Percentiles rank a stretch among this genome's conserved stretches.
phyloP scores from a whole-genome alignment of 37 sponge, comb jelly and placozoan genomes.

The Amphimedon queenslandica region DNA sequence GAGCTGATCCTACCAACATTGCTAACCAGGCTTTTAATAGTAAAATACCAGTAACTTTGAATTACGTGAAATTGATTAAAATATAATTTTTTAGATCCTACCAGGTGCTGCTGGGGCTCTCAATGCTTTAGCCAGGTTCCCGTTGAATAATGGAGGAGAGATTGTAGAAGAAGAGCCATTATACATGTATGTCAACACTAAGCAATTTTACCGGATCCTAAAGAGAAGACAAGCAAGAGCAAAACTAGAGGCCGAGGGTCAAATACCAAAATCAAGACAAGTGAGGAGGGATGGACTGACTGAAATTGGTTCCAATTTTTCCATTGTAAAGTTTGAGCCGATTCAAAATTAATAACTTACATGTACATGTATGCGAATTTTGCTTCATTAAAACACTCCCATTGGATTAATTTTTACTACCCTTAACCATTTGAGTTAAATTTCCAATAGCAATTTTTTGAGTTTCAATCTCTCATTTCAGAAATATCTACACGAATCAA shows the following conservation, averaged over 20 bases:
- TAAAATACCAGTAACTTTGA: neutral
- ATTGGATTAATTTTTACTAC: neutral
- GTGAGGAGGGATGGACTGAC: conserved; percentile 12
- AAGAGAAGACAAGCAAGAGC: conserved; percentile 92
- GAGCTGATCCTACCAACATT: neutral
- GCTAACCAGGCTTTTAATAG: neutral
- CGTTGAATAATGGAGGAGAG: conserved; percentile 23
- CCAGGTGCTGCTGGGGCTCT: neutral
- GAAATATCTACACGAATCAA: conserved; percentile 95
- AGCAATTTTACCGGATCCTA: conserved; percentile 94
- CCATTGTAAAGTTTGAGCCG: neutral
- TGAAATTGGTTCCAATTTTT: neutral
- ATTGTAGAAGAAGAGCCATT: conserved; percentile 87
- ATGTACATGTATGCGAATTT: neutral
- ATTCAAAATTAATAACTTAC: neutral
- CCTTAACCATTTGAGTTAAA: too few species aligned
- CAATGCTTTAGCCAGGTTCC: conserved; percentile 29
- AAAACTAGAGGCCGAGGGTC: conserved; percentile 86
- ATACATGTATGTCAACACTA: conserved; percentile 96
- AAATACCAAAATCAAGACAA: conserved; percentile 88
- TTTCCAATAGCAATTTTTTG: too few species aligned
- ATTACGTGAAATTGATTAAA: neutral
- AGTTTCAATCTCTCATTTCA: conserved; percentile 16
- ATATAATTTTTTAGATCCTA: neutral
- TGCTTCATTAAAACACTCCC: neutral